Base-by-base conservation (phyloP, 2,797 vertebrate genomes). In the Numenius phaeopus region DNA sequence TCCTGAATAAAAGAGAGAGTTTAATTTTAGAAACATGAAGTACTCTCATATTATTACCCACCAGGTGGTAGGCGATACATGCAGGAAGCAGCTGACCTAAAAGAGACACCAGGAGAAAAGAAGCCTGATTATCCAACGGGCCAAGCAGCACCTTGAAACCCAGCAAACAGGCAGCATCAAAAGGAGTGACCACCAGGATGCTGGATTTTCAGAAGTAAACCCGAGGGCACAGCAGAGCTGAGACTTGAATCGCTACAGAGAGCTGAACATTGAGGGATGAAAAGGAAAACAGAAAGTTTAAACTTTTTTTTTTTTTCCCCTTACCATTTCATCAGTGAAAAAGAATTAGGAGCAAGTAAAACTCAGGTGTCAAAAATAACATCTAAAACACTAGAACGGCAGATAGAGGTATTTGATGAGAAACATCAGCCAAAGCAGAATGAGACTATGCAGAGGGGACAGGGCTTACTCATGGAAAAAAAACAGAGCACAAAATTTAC, bases 1-100 rank as follows among this genome's bases (percentile, higher is more conserved):
- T 84, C 89, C 67, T 69, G 75, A 83, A 90, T 76, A 93, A 93
- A 95, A 79, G 73, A 83, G 27, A 65, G n/a, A 17, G 34, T 72
- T 95, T 92, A 87, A 96, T 93, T 97, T 97, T 93, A 96, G 88
- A 96, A 97, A 69, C 46, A 13, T 50, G 40, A 96, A 96, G 78
- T 75, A 94, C 26, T 94, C 67, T 91, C 44, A 65, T 54, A 92
- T 92, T 92, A 89, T 93, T 75, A 95, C 93, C 88, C 88, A 80
- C 40, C 84, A 87, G 91, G 89, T 92, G 78, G 91, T 91, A 92
- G 82, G 94, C 3, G 1, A 96, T 34, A 80, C 78, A 42, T 64
- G 55, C 78, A 80, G 84, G 87, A 95, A 96, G 87, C 75, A 78
- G 78, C 26, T 18, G 4, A 4, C 67, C 89, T 97, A 44, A 87